Conservation (phyloP, 2,888 invertebrate species). For the Drosophila neutralis region DNA sequence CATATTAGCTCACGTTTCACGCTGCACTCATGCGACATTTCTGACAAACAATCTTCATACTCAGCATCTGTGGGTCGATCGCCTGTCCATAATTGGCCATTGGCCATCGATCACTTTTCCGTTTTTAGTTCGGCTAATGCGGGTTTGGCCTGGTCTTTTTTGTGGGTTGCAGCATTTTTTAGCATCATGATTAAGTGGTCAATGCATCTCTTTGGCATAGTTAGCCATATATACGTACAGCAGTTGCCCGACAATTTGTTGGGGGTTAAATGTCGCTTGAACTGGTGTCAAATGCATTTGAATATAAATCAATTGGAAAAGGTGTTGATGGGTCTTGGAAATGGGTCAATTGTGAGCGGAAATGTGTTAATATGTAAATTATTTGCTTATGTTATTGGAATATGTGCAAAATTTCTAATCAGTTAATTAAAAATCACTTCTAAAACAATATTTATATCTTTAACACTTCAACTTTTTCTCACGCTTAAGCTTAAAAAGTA, state of each 20-base stretch:
- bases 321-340: constrained; percentile 10
- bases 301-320: constrained; percentile 11
- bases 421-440: not conserved
- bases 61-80: constrained; percentile 40
- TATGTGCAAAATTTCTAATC: not conserved
- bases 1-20: constrained; percentile 49
- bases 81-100: constrained; percentile 46
- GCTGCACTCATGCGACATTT: constrained; percentile 68
- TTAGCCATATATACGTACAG: constrained; percentile 15
- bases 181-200: constrained; percentile 51
- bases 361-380: not conserved
- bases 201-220: constrained; percentile 32
- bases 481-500: constrained; percentile 22
- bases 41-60: constrained; percentile 65
- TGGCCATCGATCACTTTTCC: constrained; percentile 59
- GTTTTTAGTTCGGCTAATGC: constrained; percentile 38
- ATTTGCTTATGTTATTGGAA: not conserved
- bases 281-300: constrained; percentile 13
- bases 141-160: constrained; percentile 38
- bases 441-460: not conserved
- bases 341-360: constrained; percentile 14
- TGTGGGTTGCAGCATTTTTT: constrained; percentile 41
- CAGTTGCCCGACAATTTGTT: constrained; percentile 49
- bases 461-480: constrained; percentile 29
- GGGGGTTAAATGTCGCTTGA: constrained; percentile 7